Conservation (phyloP, 2,113 vertebrate genomes). For the Muntiacus reevesi region DNA sequence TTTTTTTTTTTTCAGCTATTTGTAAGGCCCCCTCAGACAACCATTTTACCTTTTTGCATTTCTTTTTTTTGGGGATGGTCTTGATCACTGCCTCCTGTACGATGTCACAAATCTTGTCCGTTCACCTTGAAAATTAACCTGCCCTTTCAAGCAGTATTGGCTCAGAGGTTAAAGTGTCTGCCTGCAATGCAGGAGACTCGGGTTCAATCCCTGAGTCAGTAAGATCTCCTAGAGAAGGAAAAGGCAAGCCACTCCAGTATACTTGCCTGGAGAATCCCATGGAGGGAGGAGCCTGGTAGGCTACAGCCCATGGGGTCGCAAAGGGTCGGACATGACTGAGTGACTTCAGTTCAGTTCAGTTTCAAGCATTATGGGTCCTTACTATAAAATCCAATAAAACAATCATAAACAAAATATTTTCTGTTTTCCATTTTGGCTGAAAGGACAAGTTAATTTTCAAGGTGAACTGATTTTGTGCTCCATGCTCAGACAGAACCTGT, state of each 20-base stretch:
- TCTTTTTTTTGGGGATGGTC: not conserved
- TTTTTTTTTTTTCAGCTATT: not conserved
- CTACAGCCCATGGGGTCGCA: no score
- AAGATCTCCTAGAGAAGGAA: no score
- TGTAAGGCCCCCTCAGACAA: not conserved
- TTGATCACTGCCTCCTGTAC: not conserved
- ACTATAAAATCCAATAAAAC: not conserved
- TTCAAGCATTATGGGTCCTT: not conserved
- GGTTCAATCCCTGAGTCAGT: no score
- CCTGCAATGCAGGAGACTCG: no score
- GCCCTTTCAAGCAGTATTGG: not conserved
- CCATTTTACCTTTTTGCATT: not conserved
- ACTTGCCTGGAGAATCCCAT: no score
- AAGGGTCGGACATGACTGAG: no score
- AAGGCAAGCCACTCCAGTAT: no score
- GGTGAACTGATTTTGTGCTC: not conserved
- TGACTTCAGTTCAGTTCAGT: not conserved
- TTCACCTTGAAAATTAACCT: not conserved
- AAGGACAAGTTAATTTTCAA: not conserved
- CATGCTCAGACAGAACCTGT: not conserved
- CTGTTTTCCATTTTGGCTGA: not conserved
- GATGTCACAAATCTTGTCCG: not conserved
- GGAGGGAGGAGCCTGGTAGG: no score
- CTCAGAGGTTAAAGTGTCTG: no score
- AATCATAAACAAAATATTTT: conserved; percentile 17